These are phyloP conservation scores for Labeo rohita DNA, from an alignment of 2,113 vertebrate genomes.

Conservation along the genomic window DNA sequence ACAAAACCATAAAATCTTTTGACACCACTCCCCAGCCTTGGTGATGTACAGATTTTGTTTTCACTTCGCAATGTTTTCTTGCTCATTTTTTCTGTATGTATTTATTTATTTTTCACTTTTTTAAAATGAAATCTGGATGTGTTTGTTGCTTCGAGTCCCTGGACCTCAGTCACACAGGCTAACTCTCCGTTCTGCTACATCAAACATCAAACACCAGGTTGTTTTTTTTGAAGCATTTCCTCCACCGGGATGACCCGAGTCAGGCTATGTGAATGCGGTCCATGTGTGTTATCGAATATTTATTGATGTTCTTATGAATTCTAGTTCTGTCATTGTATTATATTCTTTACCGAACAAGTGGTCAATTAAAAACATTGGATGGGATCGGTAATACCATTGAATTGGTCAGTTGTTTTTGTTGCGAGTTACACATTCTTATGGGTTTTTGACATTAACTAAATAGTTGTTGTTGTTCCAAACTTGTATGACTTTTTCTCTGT, in stretches of 20 bases:
- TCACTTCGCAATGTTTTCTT: constrained; percentile 4
- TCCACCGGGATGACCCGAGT: background rate
- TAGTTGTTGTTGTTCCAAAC: background rate
- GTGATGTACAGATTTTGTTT: constrained; percentile 70
- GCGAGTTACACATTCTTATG: background rate
- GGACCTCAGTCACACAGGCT: constrained; percentile 69
- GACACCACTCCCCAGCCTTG: constrained; percentile 40
- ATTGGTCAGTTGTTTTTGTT: constrained; percentile 41
- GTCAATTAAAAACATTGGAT: constrained; percentile 78
- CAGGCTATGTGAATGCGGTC: constrained; percentile 67
- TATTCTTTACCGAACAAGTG: constrained; percentile 77
- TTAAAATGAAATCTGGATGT: constrained; percentile 67
- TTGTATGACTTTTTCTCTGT: background rate
- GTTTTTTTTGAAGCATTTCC: constrained; percentile 36
- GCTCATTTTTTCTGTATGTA: constrained; percentile 61
- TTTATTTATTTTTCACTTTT: constrained; percentile 38
- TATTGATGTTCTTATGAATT: constrained; percentile 79
- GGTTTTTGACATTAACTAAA: background rate
- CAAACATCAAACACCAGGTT: constrained; percentile 43
- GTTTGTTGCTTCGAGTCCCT: constrained; percentile 75
- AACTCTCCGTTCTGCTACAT: constrained; percentile 39
- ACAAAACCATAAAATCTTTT: constrained; percentile 37
- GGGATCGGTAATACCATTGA: constrained; percentile 66
- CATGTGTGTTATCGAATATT: constrained; percentile 74
- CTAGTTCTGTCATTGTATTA: constrained; percentile 76